These are phyloP conservation scores for Papio anubis DNA, from an alignment of 2,113 vertebrate genomes.

Conservation along the genomic window DNA sequence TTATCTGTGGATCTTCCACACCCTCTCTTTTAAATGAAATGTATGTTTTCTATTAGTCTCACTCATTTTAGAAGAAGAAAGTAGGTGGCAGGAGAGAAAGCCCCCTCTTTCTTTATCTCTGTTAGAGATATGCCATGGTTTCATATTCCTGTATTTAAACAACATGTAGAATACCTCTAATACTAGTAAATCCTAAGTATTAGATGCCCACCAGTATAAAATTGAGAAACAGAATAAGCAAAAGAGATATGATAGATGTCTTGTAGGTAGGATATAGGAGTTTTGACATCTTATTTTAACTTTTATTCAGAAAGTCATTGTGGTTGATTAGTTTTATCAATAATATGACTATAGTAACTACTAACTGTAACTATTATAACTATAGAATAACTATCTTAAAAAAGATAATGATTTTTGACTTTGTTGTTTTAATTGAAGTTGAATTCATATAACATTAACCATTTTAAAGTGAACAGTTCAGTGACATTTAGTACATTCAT, in stretches of 20 bases:
- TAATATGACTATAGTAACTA: not conserved
- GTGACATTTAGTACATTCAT: not conserved
- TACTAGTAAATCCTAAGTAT: not conserved
- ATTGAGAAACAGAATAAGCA: not conserved
- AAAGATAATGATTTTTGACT: not conserved
- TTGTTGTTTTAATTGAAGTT: not conserved
- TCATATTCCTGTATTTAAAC: not conserved
- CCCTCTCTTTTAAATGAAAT: not conserved
- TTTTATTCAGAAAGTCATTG: slow-evolving; percentile 4
- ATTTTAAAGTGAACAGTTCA: not conserved
- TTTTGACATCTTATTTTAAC: not conserved
- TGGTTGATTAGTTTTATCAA: not conserved
- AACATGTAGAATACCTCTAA: not conserved
- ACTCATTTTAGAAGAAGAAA: not conserved
- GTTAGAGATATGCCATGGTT: not conserved
- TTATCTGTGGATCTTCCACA: not conserved
- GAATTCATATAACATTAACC: not conserved
- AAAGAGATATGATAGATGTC: not conserved
- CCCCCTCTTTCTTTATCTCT: not conserved
- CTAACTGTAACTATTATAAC: not conserved
- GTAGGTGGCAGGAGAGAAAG: not conserved
- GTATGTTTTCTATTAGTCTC: not conserved
- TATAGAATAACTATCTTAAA: not conserved
- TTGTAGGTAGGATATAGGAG: not conserved
- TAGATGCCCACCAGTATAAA: not conserved